Conservation (phyloP, 2,113 vertebrate genomes). For the Pterocles gutturalis region DNA sequence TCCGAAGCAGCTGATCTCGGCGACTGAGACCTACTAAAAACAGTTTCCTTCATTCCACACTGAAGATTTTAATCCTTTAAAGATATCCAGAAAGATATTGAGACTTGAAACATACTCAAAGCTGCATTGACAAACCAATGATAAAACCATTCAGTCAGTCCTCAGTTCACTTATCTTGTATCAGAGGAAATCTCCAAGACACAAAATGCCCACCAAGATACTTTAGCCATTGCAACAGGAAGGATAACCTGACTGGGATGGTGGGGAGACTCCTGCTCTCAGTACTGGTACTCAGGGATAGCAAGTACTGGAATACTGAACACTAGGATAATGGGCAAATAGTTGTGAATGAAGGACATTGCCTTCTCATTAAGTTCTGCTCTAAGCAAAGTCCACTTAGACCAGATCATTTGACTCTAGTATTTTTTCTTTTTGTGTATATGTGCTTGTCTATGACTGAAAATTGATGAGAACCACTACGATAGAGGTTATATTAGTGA, state of each 20-base stretch:
- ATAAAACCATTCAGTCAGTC: neutral
- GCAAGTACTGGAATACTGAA: neutral
- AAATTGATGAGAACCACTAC: neutral
- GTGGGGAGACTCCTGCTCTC: neutral
- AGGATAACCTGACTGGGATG: neutral
- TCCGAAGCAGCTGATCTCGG: too few relatives aligned
- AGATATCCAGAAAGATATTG: neutral
- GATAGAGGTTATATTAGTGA: neutral
- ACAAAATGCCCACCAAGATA: neutral
- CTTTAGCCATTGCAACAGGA: neutral
- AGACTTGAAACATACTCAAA: neutral
- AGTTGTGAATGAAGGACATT: neutral
- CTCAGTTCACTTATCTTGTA: neutral
- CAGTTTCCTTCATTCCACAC: neutral
- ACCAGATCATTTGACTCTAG: neutral
- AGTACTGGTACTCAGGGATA: neutral
- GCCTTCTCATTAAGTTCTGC: neutral
- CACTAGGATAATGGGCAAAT: neutral
- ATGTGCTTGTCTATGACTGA: neutral
- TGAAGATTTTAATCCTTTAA: neutral
- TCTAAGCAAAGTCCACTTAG: neutral
- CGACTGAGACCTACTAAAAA: too few relatives aligned
- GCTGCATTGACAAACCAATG: neutral
- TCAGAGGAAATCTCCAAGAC: neutral
- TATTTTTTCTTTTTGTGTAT: neutral